These are phyloP conservation scores for Bos indicus DNA, from an alignment of 2,113 vertebrate species.

Conservation along the genomic window DNA sequence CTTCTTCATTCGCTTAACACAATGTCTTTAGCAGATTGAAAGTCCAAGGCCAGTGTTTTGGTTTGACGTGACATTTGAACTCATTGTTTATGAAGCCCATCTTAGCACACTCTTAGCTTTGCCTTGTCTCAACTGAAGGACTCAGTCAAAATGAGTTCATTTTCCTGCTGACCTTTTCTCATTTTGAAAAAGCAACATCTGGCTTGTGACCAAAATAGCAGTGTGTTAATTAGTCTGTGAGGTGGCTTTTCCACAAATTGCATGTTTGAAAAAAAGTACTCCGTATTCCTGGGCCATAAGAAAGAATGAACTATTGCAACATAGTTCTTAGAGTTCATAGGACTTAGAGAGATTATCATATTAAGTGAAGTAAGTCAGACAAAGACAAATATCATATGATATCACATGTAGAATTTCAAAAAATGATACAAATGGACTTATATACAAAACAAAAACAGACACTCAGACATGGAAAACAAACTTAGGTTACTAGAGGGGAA, in stretches of 20 bases:
- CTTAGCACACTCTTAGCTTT: neutral
- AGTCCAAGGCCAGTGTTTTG: neutral
- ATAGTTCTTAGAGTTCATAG: too few species aligned
- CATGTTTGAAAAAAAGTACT: neutral
- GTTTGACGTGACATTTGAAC: neutral
- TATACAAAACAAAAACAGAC: neutral
- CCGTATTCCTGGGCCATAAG: neutral
- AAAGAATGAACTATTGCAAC: neutral
- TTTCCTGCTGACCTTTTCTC: neutral
- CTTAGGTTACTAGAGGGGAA: neutral
- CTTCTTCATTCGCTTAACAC: neutral
- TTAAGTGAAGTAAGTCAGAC: neutral
- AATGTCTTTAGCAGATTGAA: neutral
- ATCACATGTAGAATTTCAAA: neutral
- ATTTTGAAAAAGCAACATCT: neutral
- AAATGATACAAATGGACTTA: neutral
- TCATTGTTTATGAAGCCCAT: neutral
- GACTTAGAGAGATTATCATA: neutral
- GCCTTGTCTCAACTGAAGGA: neutral
- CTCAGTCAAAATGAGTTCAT: neutral
- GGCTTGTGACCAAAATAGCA: neutral
- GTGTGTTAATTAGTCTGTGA: neutral
- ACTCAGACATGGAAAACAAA: neutral
- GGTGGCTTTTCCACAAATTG: neutral
- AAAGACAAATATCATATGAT: neutral